Conservation (phyloP, 2,888 invertebrate genomes). For the Metopia argyrocephala region DNA sequence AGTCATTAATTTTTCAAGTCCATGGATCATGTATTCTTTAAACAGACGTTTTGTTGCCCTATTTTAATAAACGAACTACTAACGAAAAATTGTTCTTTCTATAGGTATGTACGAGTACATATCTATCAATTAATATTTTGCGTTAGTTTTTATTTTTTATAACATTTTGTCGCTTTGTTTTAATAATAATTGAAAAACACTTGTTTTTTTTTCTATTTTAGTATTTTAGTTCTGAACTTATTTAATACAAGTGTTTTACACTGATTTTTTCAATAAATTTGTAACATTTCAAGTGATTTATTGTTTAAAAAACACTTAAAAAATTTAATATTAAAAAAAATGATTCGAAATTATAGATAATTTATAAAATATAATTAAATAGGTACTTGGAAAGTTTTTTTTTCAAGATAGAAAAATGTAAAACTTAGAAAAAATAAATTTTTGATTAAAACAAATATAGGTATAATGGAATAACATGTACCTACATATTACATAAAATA, state of each 20-base stretch:
- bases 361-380: slow-evolving; percentile 31
- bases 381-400: background rate
- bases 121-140: slow-evolving; percentile 25
- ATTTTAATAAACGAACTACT: too few species aligned
- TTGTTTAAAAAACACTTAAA: slow-evolving; percentile 71
- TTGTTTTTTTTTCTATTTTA: slow-evolving; percentile 35
- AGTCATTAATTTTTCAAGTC: too few species aligned
- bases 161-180: background rate
- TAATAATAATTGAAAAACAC: slow-evolving; percentile 44
- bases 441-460: background rate
- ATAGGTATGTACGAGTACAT: too few species aligned
- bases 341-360: slow-evolving; percentile 3
- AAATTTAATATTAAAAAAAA: slow-evolving; percentile 27
- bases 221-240: background rate
- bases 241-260: slow-evolving; percentile 72
- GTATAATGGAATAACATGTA: background rate
- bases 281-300: slow-evolving; percentile 74
- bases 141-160: slow-evolving; percentile 15
- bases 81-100: too few species aligned
- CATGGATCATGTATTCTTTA: too few species aligned
- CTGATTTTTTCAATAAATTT: slow-evolving; percentile 70
- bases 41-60: too few species aligned
- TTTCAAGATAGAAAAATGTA: background rate
- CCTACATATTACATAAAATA: background rate
- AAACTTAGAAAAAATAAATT: background rate